phyloP scores from a whole-genome alignment of 1,140 invertebrate species.

The Parasteatoda tepidariorum region DNA sequence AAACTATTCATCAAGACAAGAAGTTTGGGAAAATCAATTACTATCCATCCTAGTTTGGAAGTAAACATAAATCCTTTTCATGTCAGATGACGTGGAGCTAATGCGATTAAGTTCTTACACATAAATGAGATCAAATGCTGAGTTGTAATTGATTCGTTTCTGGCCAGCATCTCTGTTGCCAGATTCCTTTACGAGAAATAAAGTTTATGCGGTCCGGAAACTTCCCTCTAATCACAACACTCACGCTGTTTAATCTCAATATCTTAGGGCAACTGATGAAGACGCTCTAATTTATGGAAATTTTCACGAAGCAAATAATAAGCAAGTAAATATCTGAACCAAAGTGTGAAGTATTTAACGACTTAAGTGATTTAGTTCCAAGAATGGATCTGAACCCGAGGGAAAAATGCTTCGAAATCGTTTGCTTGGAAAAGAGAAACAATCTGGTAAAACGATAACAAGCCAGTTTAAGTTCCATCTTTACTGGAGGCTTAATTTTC shows the following conservation, averaged over 20 bases:
- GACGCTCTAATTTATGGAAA: conserved; percentile 20
- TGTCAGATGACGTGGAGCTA: no score
- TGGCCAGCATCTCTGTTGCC: neutral
- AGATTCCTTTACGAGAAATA: neutral
- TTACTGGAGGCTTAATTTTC: conserved; percentile 4
- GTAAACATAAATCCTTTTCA: no score
- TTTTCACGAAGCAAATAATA: conserved; percentile 13
- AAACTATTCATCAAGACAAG: no score
- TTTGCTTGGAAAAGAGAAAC: conserved; percentile 13
- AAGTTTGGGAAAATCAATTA: no score
- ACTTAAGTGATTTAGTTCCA: conserved; percentile 40
- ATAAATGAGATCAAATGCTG: no score
- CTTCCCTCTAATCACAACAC: conserved; percentile 1
- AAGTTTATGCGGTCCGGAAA: neutral
- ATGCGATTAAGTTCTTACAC: no score
- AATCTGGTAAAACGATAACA: conserved; percentile 16
- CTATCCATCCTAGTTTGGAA: no score
- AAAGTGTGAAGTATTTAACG: conserved; percentile 35
- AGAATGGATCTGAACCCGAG: neutral
- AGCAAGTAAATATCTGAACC: neutral
- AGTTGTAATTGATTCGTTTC: no score
- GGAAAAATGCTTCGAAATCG: neutral
- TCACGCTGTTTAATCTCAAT: conserved; percentile 33
- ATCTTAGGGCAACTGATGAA: conserved; percentile 20
- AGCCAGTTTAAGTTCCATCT: conserved; percentile 4